These are phyloP conservation scores for Muntiacus muntjak DNA, from an alignment of 2,113 vertebrate species.

Conservation along the genomic window DNA sequence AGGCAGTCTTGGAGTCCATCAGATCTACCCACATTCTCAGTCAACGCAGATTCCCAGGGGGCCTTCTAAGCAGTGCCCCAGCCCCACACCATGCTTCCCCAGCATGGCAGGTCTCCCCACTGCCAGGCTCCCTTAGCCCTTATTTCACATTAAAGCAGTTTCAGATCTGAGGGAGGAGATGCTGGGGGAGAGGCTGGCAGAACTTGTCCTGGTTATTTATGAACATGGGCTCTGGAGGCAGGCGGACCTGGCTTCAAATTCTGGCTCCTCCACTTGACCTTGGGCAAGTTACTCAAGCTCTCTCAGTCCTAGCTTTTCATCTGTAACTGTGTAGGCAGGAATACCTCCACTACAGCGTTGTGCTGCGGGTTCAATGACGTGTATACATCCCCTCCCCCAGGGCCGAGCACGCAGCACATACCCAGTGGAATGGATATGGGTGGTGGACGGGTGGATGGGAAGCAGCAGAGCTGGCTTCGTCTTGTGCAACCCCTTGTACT, in stretches of 20 bases:
- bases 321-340: background rate
- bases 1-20: background rate
- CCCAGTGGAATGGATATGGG: accelerated
- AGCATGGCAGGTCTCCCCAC: background rate
- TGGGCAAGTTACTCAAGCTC: background rate
- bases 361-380: too few species aligned
- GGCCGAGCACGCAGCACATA: accelerated
- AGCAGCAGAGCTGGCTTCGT: background rate
- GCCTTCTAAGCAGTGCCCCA: background rate
- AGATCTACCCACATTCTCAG: background rate
- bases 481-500: background rate
- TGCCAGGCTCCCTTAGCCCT: background rate
- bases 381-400: accelerated
- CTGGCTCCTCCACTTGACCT: background rate
- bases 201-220: background rate
- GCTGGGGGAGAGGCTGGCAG: background rate
- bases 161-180: background rate
- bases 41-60: background rate
- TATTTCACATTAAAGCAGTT: accelerated
- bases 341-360: background rate
- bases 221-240: background rate
- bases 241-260: background rate
- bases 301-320: background rate
- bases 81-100: too few species aligned
- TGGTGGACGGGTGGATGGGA: accelerated